Evolutionary conservation across 2,888 invertebrate genomes (phyloP).

Genomic region (Drosophila longiperda): DNA sequence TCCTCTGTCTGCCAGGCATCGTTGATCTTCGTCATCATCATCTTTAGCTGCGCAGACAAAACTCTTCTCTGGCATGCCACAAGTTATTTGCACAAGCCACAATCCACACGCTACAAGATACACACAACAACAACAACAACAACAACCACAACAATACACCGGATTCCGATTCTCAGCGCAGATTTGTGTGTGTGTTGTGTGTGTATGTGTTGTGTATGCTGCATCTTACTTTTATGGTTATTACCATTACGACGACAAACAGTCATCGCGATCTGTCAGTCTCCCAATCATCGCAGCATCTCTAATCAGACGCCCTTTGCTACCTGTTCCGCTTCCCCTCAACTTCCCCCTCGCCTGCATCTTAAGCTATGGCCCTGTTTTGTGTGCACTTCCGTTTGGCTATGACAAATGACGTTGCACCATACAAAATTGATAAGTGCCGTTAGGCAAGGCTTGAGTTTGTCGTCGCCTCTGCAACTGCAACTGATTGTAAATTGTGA

Average conservation of each 20-base stretch:
- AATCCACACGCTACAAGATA: slow-evolving; percentile 51
- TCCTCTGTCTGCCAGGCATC: slow-evolving; percentile 56
- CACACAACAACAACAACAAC: slow-evolving; percentile 40
- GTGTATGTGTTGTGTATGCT: slow-evolving; percentile 8
- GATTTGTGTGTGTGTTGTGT: slow-evolving; percentile 52
- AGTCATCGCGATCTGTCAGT: slow-evolving; percentile 35
- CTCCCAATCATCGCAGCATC: slow-evolving; percentile 22
- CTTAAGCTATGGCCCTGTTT: background rate
- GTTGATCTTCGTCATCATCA: slow-evolving; percentile 54
- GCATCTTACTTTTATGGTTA: slow-evolving; percentile 55
- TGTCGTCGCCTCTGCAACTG: slow-evolving; percentile 53
- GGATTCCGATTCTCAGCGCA: slow-evolving; percentile 64
- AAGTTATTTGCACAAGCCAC: slow-evolving; percentile 33
- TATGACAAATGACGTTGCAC: slow-evolving; percentile 68
- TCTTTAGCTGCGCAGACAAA: slow-evolving; percentile 45
- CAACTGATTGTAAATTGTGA: slow-evolving; percentile 36
- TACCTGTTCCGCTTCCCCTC: slow-evolving; percentile 22
- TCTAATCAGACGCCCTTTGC: slow-evolving; percentile 63
- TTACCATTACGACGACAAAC: slow-evolving; percentile 58
- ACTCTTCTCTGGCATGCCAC: slow-evolving; percentile 58
- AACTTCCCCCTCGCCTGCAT: background rate
- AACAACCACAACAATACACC: slow-evolving; percentile 19
- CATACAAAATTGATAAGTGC: slow-evolving; percentile 71
- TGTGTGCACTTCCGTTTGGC: slow-evolving; percentile 48
- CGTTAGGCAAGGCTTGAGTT: slow-evolving; percentile 51